Base-by-base conservation (phyloP, 2,113 vertebrate species). In the Oreotrochilus melanogaster region DNA sequence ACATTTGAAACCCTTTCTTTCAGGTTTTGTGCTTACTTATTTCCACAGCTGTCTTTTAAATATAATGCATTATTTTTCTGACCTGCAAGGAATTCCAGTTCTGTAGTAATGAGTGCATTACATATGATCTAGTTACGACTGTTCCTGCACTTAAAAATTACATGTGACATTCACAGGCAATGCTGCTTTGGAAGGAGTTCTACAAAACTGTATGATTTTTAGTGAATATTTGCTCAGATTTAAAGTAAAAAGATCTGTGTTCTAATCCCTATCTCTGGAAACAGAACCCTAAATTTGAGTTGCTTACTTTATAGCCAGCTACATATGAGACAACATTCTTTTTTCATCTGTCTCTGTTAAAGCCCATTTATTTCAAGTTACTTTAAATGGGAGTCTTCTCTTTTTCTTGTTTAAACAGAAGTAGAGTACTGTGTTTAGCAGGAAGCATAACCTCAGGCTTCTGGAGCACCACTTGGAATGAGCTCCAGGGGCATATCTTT, bases 1-100 rank as follows among this genome's bases (percentile, higher is more conserved):
- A 18, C 71, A 89, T 90, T 81, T 92, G 82, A 92, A 94, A 89
- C 53, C 13, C 42, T 88, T 95, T 92, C 42, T 88, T 95, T 92
- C 72, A 70, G 75, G 33, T 86, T 86, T 61, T 78, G 42, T 86
- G 67, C 86, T 89, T 78, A 71, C 37, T 3, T 89, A 89, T 87
- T 95, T 95, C 92, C 56, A 81, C n/a, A 61, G 62, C 87, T 96
- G 80, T 84, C 67, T 95, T 84, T 95, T 89, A 91, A 93, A 80
- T 78, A 89, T 60, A 92, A 89, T 58, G 47, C 50, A 47, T 73
- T 86, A 19, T 57, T 75, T 83, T 94, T 94, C 58, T 84, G 42
- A 80, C 80, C 76, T 78, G 56, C 66, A 78, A 83, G 60, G 60
- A 95, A 84, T 81, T 89, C 64, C 56, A 50, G 45, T 78, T 86